These are phyloP conservation scores for Coregonus clupeaformis DNA, from an alignment of 2,113 vertebrate genomes.

Conservation along the genomic window DNA sequence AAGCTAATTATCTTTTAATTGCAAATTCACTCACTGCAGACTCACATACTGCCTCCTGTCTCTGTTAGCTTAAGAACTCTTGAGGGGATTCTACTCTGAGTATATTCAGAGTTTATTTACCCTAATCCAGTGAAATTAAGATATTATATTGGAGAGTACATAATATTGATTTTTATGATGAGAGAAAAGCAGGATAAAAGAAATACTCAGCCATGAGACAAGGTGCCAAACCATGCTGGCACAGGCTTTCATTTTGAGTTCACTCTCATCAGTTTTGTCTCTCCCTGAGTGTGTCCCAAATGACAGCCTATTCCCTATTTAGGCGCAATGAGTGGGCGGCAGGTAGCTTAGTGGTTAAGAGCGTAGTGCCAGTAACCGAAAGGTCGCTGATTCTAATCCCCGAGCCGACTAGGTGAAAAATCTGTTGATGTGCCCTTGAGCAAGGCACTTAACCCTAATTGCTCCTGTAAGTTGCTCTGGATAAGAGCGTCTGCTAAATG, in stretches of 20 bases:
- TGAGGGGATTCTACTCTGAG: constrained; percentile 40
- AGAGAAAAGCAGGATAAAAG: constrained; percentile 12
- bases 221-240: constrained; percentile 37
- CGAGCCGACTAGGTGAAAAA: too few relatives aligned
- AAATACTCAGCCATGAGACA: constrained; percentile 42
- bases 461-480: too few relatives aligned
- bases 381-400: too few relatives aligned
- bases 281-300: too few relatives aligned
- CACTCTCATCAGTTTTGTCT: constrained; percentile 19
- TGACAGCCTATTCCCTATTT: constrained; percentile 8
- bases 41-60: constrained; percentile 28
- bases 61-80: constrained; percentile 55
- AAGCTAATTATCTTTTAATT: constrained; percentile 56
- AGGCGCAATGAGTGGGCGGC: too few relatives aligned
- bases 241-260: background rate
- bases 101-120: constrained; percentile 63
- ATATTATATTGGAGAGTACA: background rate
- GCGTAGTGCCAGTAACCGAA: too few relatives aligned
- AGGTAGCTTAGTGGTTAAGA: too few relatives aligned
- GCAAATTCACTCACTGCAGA: constrained; percentile 1
- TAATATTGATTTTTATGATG: background rate
- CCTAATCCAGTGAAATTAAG: constrained; percentile 32
- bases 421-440: too few relatives aligned
- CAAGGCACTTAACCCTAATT: too few relatives aligned
- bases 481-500: too few relatives aligned